Evolutionary conservation across 2,888 invertebrate species (phyloP).

Genomic region (Teleogryllus oceanicus): DNA sequence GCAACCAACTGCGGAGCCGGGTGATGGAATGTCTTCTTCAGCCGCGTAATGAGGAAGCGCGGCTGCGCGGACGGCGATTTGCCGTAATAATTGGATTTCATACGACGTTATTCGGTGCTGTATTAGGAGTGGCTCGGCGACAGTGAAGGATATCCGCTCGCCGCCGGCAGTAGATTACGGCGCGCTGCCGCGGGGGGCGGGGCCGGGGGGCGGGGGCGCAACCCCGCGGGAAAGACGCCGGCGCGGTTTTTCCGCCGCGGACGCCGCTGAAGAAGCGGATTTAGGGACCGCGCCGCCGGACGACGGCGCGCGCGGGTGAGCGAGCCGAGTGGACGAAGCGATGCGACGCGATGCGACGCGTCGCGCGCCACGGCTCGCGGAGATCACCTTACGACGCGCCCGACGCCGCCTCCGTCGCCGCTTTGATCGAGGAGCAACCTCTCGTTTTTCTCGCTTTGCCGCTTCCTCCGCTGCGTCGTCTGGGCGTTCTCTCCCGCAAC

Average conservation of each 20-base stretch:
- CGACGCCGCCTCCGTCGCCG: neutral
- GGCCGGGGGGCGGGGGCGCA: neutral
- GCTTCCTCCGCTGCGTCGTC: neutral
- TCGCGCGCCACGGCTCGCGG: too few relatives aligned
- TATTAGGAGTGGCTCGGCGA: conserved; percentile 1
- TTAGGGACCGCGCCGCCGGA: neutral
- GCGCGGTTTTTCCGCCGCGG: neutral
- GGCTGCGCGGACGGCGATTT: neutral
- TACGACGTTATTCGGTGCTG: conserved; percentile 9
- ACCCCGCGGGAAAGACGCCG: neutral
- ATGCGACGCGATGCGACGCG: neutral
- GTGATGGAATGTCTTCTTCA: conserved; percentile 18
- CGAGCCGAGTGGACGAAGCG: neutral
- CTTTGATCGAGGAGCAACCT: neutral
- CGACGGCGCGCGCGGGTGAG: neutral
- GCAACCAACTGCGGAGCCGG: neutral
- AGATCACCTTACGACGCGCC: too few relatives aligned
- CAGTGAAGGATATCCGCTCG: conserved; percentile 1
- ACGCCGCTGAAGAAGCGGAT: neutral
- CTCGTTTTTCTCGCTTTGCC: neutral
- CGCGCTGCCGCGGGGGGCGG: neutral
- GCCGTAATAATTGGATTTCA: conserved; percentile 18
- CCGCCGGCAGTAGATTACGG: neutral
- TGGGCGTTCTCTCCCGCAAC: neutral
- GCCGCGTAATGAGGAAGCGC: conserved; percentile 18